These are phyloP conservation scores for Varecia variegata DNA, from an alignment of 2,797 vertebrate genomes.

Conservation along the genomic window DNA sequence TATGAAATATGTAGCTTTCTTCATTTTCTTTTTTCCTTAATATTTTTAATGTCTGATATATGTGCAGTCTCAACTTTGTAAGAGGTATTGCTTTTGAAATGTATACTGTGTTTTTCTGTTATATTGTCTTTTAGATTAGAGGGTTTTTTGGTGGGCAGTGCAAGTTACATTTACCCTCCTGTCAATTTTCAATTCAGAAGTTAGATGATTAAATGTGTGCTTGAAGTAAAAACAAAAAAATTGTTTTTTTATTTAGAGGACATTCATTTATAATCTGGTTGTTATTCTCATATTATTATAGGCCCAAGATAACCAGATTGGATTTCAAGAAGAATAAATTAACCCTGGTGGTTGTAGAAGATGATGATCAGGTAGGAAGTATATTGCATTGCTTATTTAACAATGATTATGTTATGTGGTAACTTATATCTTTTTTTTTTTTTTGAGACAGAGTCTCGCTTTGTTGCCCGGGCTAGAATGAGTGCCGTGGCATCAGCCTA, in stretches of 20 bases:
- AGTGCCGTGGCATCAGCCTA: too few species aligned
- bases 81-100: conserved; percentile 31
- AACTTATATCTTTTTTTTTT: background rate
- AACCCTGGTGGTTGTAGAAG: conserved; percentile 97
- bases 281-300: conserved; percentile 77
- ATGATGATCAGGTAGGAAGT: conserved; percentile 94
- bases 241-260: background rate
- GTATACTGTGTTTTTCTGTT: background rate
- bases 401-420: background rate
- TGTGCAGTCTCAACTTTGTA: background rate
- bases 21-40: background rate
- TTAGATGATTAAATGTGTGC: background rate
- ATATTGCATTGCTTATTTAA: background rate
- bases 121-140: background rate
- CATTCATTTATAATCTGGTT: conserved; percentile 34
- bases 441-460: too few species aligned
- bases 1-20: background rate
- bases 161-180: background rate
- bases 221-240: background rate
- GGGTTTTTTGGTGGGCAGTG: background rate
- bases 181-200: background rate
- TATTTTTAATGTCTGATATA: background rate
- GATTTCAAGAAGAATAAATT: conserved; percentile 99
- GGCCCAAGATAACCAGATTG: conserved; percentile 98
- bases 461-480: too few species aligned